Evolutionary conservation across 2,888 invertebrate species (phyloP).

Genomic region (Scaptomyza caliginosa): DNA sequence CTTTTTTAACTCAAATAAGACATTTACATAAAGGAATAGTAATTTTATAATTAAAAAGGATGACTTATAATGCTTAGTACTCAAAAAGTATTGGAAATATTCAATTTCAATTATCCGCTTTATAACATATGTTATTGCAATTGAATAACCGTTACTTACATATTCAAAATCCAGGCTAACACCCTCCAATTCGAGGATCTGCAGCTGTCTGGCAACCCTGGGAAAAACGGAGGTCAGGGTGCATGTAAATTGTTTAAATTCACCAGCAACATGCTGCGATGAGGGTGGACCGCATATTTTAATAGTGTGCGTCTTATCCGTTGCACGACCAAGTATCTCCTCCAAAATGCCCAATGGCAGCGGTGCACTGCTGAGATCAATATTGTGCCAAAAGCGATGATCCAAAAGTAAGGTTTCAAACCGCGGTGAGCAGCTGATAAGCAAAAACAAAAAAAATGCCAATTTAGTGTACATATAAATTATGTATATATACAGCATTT

Average conservation of each 20-base stretch:
- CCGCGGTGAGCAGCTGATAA: conserved; percentile 82
- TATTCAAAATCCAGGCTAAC: conserved; percentile 82
- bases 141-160: conserved; percentile 50
- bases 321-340: conserved; percentile 76
- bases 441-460: conserved; percentile 6
- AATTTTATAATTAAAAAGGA: no score
- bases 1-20: no score
- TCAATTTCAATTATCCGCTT: no score
- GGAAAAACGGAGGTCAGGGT: conserved; percentile 73
- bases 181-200: conserved; percentile 78
- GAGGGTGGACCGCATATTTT: conserved; percentile 81
- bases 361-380: conserved; percentile 79
- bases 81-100: no score
- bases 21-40: no score
- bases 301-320: conserved; percentile 77
- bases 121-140: no score
- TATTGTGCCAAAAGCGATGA: conserved; percentile 81
- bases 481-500: neutral
- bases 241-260: conserved; percentile 75
- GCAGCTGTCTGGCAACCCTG: conserved; percentile 71
- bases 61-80: no score
- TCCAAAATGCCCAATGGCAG: conserved; percentile 76
- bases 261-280: conserved; percentile 71
- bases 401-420: conserved; percentile 80
- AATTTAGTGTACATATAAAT: neutral